A percentile compares a stretch with the other conserved stretches of the same genome.
These are phyloP conservation scores for Zophobas morio DNA, from an alignment of 1,140 invertebrate species.

Conservation along the genomic window DNA sequence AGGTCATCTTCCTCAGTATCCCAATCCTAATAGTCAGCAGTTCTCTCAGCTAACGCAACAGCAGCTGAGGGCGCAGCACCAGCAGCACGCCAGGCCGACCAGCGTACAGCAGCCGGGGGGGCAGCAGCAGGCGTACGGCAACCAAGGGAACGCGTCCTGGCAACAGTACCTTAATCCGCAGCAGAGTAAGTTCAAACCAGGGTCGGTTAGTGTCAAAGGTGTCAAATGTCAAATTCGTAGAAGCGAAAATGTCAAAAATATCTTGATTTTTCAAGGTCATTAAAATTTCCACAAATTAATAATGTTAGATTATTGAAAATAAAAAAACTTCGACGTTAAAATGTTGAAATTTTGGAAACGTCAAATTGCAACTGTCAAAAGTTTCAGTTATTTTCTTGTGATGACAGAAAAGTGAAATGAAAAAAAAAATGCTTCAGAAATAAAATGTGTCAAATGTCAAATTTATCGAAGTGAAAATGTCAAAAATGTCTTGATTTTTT, in stretches of 20 bases:
- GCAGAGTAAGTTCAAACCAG: constrained; percentile 49
- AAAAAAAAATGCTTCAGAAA: too few relatives aligned
- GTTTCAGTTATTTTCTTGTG: too few relatives aligned
- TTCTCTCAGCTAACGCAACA: constrained; percentile 62
- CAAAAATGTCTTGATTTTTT: too few relatives aligned
- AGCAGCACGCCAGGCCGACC: constrained; percentile 56
- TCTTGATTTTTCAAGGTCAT: too few relatives aligned
- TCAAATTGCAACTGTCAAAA: too few relatives aligned
- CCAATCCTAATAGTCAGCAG: constrained; percentile 59
- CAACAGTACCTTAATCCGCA: constrained; percentile 59
- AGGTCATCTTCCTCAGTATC: constrained; percentile 51
- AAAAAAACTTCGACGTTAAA: too few relatives aligned
- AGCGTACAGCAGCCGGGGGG: constrained; percentile 54
- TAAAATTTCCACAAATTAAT: too few relatives aligned
- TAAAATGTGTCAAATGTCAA: too few relatives aligned
- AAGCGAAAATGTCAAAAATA: background rate
- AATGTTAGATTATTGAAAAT: too few relatives aligned
- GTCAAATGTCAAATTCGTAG: background rate
- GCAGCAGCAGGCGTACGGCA: constrained; percentile 43
- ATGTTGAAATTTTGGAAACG: too few relatives aligned
- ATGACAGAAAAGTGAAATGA: too few relatives aligned
- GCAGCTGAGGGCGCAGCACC: constrained; percentile 64
- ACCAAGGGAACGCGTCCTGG: constrained; percentile 49
- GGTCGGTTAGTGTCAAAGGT: background rate
- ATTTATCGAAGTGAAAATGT: too few relatives aligned